Percentiles rank a stretch among this genome's conserved stretches.
Conservation (phyloP, 1,140 invertebrate genomes). For the Rhyacophila brunnea region DNA sequence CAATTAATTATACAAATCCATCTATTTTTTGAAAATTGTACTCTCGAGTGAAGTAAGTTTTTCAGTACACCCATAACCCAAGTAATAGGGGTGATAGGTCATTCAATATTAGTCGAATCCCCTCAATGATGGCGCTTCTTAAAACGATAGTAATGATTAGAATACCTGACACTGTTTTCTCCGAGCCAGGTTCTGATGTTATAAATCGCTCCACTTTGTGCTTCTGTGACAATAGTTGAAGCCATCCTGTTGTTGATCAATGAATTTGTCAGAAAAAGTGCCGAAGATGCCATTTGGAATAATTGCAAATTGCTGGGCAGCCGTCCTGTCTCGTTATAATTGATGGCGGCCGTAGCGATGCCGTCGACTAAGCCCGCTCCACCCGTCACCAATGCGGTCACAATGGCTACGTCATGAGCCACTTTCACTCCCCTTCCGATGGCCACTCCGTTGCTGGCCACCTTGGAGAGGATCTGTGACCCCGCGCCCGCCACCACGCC, state of each 20-base stretch:
- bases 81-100: no score
- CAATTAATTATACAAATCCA: no score
- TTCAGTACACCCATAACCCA: no score
- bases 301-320: slow-evolving; percentile 27
- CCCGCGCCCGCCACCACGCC: slow-evolving; percentile 42
- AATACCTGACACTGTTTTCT: slow-evolving; percentile 31
- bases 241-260: slow-evolving; percentile 42
- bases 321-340: slow-evolving; percentile 33
- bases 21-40: no score
- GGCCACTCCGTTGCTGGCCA: slow-evolving; percentile 19
- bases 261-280: slow-evolving; percentile 45
- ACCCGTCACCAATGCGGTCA: slow-evolving; percentile 8
- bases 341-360: slow-evolving; percentile 3
- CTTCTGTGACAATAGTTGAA: slow-evolving; percentile 41
- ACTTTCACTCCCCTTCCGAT: slow-evolving; percentile 13
- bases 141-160: no score
- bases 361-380: slow-evolving; percentile 19
- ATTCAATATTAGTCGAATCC: no score
- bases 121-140: no score
- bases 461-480: slow-evolving; percentile 24
- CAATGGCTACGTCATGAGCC: slow-evolving; percentile 1
- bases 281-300: slow-evolving; percentile 44
- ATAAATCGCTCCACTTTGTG: slow-evolving; percentile 33
- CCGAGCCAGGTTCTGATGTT: slow-evolving; percentile 20
- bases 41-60: no score